phyloP scores from a whole-genome alignment of 2,113 vertebrate species.

The Heliornis fulica region DNA sequence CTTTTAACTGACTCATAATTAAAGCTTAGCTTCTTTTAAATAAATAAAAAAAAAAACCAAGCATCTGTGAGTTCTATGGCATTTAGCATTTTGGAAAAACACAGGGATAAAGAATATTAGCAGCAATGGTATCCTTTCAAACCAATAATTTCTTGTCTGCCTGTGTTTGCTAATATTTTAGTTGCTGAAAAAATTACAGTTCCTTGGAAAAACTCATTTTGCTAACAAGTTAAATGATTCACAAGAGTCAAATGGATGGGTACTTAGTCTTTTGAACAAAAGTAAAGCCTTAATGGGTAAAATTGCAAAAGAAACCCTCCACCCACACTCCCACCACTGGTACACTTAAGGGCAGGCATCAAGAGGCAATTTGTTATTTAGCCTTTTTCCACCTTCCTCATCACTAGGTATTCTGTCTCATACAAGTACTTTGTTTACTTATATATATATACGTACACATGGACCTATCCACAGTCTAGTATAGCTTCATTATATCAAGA shows the following conservation, averaged over 20 bases:
- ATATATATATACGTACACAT: accelerated
- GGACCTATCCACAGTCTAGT: neutral
- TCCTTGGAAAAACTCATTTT: slow-evolving; percentile 64
- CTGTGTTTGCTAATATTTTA: slow-evolving; percentile 56
- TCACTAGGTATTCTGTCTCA: neutral
- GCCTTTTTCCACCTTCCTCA: neutral
- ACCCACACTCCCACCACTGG: neutral
- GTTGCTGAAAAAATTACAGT: slow-evolving; percentile 57
- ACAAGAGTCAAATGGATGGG: slow-evolving; percentile 6
- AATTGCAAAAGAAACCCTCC: neutral
- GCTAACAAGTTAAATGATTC: slow-evolving; percentile 65
- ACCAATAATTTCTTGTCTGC: neutral
- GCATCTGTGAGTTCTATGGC: slow-evolving; percentile 36
- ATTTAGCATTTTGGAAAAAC: slow-evolving; percentile 60
- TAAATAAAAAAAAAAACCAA: slow-evolving; percentile 72
- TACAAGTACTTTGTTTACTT: neutral
- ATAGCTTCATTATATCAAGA: neutral
- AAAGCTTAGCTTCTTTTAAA: slow-evolving; percentile 73
- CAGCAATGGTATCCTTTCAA: neutral
- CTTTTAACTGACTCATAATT: slow-evolving; percentile 71
- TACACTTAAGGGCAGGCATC: neutral
- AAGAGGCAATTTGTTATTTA: neutral
- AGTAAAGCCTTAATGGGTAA: slow-evolving; percentile 60
- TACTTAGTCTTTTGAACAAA: slow-evolving; percentile 52
- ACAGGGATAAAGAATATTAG: neutral